Percentiles rank a stretch among this genome's conserved stretches.
Evolutionary conservation across 2,113 vertebrate genomes (phyloP).

Genomic region (Rana temporaria): DNA sequence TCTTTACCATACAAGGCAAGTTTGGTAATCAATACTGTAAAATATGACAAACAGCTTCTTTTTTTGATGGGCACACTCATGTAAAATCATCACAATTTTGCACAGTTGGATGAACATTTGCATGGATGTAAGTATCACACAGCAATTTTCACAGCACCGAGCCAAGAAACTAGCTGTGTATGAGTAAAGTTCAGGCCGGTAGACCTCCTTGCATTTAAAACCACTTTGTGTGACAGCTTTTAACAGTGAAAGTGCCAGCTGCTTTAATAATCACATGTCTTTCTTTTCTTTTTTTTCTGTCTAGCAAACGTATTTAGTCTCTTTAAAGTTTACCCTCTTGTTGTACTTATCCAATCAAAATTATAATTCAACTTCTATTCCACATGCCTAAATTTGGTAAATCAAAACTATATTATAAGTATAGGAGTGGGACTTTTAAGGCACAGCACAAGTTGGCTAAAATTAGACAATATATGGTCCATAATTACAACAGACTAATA

Average conservation of each 20-base stretch:
- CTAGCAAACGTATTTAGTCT: neutral
- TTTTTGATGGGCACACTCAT: conserved; percentile 7
- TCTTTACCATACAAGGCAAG: conserved; percentile 2
- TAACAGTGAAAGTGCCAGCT: neutral
- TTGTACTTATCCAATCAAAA: no score
- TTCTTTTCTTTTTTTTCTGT: neutral
- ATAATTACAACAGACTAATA: no score
- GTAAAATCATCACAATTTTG: conserved; percentile 28
- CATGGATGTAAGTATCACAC: conserved; percentile 10
- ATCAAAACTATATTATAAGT: no score
- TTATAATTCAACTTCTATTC: no score
- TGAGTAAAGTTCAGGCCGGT: neutral
- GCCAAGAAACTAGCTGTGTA: neutral
- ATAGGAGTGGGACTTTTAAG: no score
- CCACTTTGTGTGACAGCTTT: neutral
- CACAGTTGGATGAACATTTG: conserved; percentile 36
- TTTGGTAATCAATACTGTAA: conserved; percentile 15
- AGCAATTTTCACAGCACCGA: conserved; percentile 31
- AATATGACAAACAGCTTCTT: neutral
- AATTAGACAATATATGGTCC: no score
- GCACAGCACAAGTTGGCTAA: no score
- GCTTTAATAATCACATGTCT: neutral
- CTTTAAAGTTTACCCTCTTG: no score
- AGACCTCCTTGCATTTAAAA: neutral
- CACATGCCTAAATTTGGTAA: no score